Evolutionary conservation across 1,140 invertebrate species (phyloP), one percentile per base, ranked within the genome.

Genomic region (Ganaspis sp.): DNA sequence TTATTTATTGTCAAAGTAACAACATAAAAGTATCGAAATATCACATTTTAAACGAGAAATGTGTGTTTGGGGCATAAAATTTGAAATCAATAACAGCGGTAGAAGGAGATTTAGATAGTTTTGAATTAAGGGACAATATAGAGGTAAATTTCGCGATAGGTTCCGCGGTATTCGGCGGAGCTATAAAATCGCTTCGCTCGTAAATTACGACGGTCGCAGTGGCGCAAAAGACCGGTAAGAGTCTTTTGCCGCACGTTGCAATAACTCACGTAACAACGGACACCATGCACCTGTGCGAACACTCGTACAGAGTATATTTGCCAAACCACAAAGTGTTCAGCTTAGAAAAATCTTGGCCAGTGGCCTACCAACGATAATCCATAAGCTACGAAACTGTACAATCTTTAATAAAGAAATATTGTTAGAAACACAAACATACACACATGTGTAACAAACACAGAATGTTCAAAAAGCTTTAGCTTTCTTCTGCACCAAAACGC

Each of bases 291-390:
- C 81, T 83, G 81, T 79, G 78, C 69, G 77, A 72, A 81, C 79
- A 80, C 73, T 80, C 76, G 73, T 80, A 78, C 75, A 69, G 75
- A 78, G 81, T 80, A 77, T 77, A 83, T 83, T 80, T 79, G 77
- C 79, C 81, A 81, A 81, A 72, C 81, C 81, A 71, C 81, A 81
- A 81, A 80, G 78, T 83, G 81, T 79, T 75, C 69, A 76, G 77
- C 75, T 80, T 73, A 79, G 81, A 83, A 83, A 83, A 83, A 83
- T 80, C 81, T 83, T 83, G 81, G 81, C 81, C 70, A 70, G 70
- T 58, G 54, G 78, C 77, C 77, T 78, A 69, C 0, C 53, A 21
- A 11, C 53, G 0, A 9, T 23, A 54, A 64, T 64, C 5, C 23
- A 58, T 26, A 58, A 58, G 23, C 23, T 58, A 15, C 8, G 12